Evolutionary conservation across 2,888 invertebrate genomes (phyloP), one percentile per base, ranked within the genome.

Genomic region (Tenodera sinensis): DNA sequence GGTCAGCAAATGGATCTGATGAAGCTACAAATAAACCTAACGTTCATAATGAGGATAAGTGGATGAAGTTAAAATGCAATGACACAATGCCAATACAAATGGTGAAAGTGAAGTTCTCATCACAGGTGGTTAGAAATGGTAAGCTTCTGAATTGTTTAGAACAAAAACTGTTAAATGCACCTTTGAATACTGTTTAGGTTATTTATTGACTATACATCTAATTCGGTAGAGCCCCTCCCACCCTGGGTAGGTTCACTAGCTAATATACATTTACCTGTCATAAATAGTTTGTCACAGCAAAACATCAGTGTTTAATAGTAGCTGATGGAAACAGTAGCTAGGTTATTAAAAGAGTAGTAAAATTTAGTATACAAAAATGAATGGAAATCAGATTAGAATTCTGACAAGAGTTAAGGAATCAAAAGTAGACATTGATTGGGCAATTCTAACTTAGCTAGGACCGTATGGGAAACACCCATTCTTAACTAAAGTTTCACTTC

Each of bases 91-190:
- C 90, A 71, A 85, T 90, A 25, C 90, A 90, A 85, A 84, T 91
- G 71, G 90, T 92, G 14, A 90, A 91, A 84, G 89, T 92, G 25
- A 90, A 92, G 85, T 92, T 92, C 91, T 91, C 92, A 12, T 92
- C 92, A 42, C 91, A 92, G 81, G 91, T 92, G 88, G 92, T 93
- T 71, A 92, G 92, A 90, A 92, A 93, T 92, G 92, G 92, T 92
- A 91, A 91, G 91, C 90, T 30, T 47, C 14, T 28, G 83, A 83
- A 83, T 83, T 25, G n/a, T 1, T 9, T 27, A n/a, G n/a, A 83
- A 25, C 25, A 25, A 25, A 12, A 83, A 83, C 27, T 83, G 9
- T 83, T 83, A 83, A 25, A 27, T 0, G 0, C 27, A 82, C 8
- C 3, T 6, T 8, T n/a, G 20, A 82, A 82, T n/a, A n/a, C 25